Evolutionary conservation across 2,113 vertebrate genomes (phyloP), one percentile per base, ranked within the genome.

Genomic region (Brachypodius melanocephalos): DNA sequence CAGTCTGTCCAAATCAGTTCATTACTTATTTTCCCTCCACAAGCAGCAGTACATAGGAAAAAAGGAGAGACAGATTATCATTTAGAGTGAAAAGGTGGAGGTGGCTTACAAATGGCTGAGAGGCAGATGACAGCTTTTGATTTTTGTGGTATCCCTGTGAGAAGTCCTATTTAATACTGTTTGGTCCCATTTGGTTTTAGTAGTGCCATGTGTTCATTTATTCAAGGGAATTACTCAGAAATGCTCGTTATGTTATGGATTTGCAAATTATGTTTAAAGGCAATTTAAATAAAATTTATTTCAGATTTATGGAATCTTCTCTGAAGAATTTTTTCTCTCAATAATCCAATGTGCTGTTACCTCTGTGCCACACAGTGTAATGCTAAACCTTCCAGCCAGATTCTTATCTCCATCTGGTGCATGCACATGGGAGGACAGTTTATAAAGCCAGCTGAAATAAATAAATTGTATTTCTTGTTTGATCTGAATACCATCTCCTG

Each of bases 211-310:
- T 52, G 59, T 59, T 88, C 24, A 5, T 74, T 84, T 87, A 45
- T 92, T 93, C 1, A 1, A 69, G 63, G 43, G 43, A 86, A 57
- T 62, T 71, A 48, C 61, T 92, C 7, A 6, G 80, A 88, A 69
- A 48, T 68, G 34, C 36, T 85, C 10, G 2, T 67, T 86, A 32
- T 54, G 45, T 22, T 68, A 62, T 72, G 45, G 51, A 96, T 88
- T 96, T 95, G 52, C 57, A 84, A 88, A 88, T 90, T 49, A 80
- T 48, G n/a, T 93, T 95, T 91, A 78, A 88, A 83, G 45, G 75
- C 40, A 93, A 88, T 95, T 87, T 93, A 91, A 91, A 74, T 81
- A 92, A 84, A 97, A 93, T 69, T 91, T 94, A 80, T 82, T 93
- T 93, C 82, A 18, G 5, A 76, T 87, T 88, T 82, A 65, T 58